Percentiles rank a stretch among this genome's conserved stretches.
Evolutionary conservation across 1,140 invertebrate genomes (phyloP).

Genomic region (Bombus breviceps): DNA sequence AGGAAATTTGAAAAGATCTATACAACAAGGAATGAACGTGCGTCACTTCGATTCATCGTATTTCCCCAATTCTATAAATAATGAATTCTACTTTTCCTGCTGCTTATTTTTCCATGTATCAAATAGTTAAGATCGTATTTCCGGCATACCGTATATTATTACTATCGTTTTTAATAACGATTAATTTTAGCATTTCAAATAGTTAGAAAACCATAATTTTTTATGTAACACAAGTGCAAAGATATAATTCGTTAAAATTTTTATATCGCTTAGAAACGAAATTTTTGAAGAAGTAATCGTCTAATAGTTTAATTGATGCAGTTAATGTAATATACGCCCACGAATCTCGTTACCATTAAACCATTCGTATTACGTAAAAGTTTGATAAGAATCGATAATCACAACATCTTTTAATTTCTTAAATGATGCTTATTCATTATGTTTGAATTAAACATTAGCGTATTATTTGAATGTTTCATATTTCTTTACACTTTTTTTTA

Average conservation of each 20-base stretch:
- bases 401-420: background rate
- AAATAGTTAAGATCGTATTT: background rate
- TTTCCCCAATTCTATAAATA: conserved; percentile 2
- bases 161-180: background rate
- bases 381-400: background rate
- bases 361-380: no score
- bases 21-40: background rate
- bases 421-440: background rate
- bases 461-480: no score
- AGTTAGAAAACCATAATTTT: background rate
- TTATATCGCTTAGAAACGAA: background rate
- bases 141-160: background rate
- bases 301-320: background rate
- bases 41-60: conserved; percentile 8
- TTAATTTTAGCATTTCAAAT: background rate
- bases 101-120: background rate
- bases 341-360: no score
- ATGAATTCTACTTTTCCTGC: conserved; percentile 12
- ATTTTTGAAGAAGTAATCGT: background rate
- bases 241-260: background rate
- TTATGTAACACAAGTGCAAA: background rate
- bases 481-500: no score
- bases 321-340: background rate
- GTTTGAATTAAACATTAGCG: background rate
- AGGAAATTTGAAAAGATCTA: background rate